Base-by-base conservation (phyloP, 2,888 invertebrate species). In the Scelioninae gen. 2 region DNA sequence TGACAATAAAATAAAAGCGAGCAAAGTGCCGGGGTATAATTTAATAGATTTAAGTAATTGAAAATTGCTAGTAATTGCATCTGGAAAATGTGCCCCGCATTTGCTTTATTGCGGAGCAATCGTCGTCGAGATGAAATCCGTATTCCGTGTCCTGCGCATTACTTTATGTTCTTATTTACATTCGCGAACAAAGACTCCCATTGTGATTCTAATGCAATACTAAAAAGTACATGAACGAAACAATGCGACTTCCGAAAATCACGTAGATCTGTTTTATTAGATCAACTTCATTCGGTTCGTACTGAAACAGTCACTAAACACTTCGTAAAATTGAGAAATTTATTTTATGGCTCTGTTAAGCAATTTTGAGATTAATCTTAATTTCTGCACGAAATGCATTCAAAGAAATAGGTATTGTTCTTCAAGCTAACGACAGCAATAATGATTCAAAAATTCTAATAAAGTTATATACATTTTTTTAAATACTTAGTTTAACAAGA, bases 21-120 rank as follows among this genome's bases (percentile, higher is more conserved):
- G 19, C 18, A 31, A 25, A 63, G 41, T 50, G 48, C 57, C 2
- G 33, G 41, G 37, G 46, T 43, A 64, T 73, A 68, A 73, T 69
- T 64, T 37, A 64, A 73, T 69, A 69, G 58, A 69, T 64, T 64
- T 60, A 64, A 73, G 57, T 69, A 73, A 73, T 73, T 69, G 73
- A 64, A 65, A 53, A 55, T 53, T 64, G 69, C 45, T 48, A 28
- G 69, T 73, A 73, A 69, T 69, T 45, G 60, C 48, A 58, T 60
- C 35, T 53, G 22, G 25, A 37, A 46, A 69, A 43, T 58, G 64
- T 33, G 35, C 45, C 1, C 16, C 28, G 35, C 13, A 31, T 37
- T 52, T 63, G 39, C 25, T 73, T 46, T 69, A 53, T 60, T 58
- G 18, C 37, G n/a, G 28, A 46, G 46, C 50, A 65, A 61, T 50